Conservation (phyloP, 2,797 vertebrate species). For the Clarias fuscus region DNA sequence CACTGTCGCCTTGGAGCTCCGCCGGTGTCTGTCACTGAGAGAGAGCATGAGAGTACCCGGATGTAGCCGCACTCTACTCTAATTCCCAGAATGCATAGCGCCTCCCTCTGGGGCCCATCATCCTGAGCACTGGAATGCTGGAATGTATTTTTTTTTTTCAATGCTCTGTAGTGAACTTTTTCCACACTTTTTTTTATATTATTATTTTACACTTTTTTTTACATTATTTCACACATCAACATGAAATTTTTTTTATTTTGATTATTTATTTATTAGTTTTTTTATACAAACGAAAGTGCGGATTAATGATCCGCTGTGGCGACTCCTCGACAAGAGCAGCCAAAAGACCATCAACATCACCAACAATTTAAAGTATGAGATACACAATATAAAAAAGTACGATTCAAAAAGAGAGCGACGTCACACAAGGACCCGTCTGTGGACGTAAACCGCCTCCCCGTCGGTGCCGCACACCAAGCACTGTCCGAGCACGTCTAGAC, state of each 20-base stretch:
- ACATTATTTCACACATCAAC: neutral
- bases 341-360: no score
- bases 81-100: conserved; percentile 18
- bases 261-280: neutral
- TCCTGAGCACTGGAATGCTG: neutral
- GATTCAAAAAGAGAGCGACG: neutral
- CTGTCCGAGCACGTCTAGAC: conserved; percentile 89
- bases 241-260: neutral
- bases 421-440: conserved; percentile 78
- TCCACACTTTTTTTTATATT: neutral
- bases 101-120: no score
- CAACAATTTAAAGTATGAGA: no score
- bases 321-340: no score
- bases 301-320: no score
- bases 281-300: neutral
- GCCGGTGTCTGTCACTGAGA: conserved; percentile 51
- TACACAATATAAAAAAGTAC: no score
- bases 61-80: conserved; percentile 37
- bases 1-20: conserved; percentile 55
- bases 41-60: conserved; percentile 45
- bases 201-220: no score
- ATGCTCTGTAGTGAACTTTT: neutral
- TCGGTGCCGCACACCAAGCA: conserved; percentile 95
- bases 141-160: neutral
- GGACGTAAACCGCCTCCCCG: conserved; percentile 92